Evolutionary conservation across 2,888 invertebrate species (phyloP).

Genomic region (Aleiodes leptofemur): DNA sequence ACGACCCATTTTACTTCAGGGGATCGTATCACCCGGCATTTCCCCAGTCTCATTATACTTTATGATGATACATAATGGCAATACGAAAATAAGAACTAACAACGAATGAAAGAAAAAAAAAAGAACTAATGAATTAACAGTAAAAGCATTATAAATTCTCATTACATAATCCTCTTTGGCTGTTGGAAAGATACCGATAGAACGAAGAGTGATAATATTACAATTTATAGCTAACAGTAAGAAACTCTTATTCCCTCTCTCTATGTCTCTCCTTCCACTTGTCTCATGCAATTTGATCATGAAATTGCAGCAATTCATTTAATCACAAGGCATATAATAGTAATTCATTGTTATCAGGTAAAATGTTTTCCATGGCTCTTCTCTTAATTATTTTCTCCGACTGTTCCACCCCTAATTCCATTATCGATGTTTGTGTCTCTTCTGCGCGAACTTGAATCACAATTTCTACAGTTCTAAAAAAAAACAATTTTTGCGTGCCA

Average conservation of each 20-base stretch:
- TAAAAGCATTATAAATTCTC: constrained; percentile 24
- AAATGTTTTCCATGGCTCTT: neutral
- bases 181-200: constrained; percentile 13
- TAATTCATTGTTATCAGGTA: constrained; percentile 21
- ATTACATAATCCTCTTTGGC: constrained; percentile 1
- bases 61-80: too few relatives aligned
- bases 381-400: constrained; percentile 5
- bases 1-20: too few relatives aligned
- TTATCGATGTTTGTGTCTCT: constrained; percentile 8
- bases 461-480: too few relatives aligned
- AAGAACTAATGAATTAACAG: neutral
- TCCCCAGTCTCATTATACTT: too few relatives aligned
- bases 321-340: neutral
- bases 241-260: neutral
- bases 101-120: neutral
- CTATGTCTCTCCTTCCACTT: neutral
- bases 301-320: constrained; percentile 13
- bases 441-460: neutral
- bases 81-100: too few relatives aligned
- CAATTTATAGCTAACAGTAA: constrained; percentile 22
- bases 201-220: constrained; percentile 12
- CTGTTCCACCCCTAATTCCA: constrained; percentile 4
- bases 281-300: constrained; percentile 11
- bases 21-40: too few relatives aligned
- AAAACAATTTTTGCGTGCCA: constrained; percentile 10